phyloP scores from a whole-genome alignment of 2,113 vertebrate genomes.

The Cromileptes altivelis region DNA sequence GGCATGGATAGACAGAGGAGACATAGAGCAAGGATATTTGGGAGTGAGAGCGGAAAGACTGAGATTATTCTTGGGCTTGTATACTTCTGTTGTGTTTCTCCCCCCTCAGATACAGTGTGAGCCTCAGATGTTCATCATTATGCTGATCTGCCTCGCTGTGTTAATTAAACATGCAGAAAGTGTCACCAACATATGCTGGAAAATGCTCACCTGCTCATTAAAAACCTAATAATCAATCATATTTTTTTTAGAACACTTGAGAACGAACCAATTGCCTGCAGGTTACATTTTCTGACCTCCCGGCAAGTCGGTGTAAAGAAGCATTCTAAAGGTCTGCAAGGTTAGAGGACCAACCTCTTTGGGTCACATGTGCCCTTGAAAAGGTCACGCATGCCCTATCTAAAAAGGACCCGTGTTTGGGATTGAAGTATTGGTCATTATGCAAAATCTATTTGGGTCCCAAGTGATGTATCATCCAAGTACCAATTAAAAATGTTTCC shows the following conservation, averaged over 20 bases:
- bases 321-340: slow-evolving; percentile 61
- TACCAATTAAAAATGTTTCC: slow-evolving; percentile 72
- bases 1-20: slow-evolving; percentile 69
- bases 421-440: slow-evolving; percentile 68
- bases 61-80: slow-evolving; percentile 35
- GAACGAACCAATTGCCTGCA: slow-evolving; percentile 53
- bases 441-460: slow-evolving; percentile 68
- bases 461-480: slow-evolving; percentile 64
- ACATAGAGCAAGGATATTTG: slow-evolving; percentile 69
- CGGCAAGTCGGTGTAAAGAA: slow-evolving; percentile 7
- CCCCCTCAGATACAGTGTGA: not conserved
- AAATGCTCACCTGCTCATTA: slow-evolving; percentile 71
- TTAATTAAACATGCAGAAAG: slow-evolving; percentile 66
- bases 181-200: slow-evolving; percentile 53
- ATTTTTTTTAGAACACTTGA: slow-evolving; percentile 53
- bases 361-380: slow-evolving; percentile 43
- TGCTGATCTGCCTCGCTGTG: slow-evolving; percentile 7
- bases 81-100: not conserved
- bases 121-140: slow-evolving; percentile 45
- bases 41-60: slow-evolving; percentile 50
- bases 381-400: slow-evolving; percentile 50
- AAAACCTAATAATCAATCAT: slow-evolving; percentile 77
- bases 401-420: slow-evolving; percentile 47
- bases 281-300: slow-evolving; percentile 62
- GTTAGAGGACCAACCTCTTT: slow-evolving; percentile 62